Base-by-base conservation (phyloP, 2,797 vertebrate species). In the Notoglanidium macrostoma region DNA sequence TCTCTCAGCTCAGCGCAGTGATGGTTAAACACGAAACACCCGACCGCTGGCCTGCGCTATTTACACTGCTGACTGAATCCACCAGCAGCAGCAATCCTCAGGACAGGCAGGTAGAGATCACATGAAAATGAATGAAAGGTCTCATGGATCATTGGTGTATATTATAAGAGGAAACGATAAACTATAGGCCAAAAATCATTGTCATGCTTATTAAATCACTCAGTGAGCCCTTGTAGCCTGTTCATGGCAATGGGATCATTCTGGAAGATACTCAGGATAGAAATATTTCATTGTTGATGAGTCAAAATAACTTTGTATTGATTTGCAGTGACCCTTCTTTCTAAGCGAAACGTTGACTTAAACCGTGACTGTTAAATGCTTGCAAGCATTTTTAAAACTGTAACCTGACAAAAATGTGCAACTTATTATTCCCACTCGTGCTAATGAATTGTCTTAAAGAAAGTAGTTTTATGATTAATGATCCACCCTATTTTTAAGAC, bases 21-120 rank as follows among this genome's bases (percentile, higher is more conserved):
- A 95, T 98, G 92, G 95, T 98, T 73, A 97, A 96, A 90, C 96
- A 97, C 11, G 97, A 98, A 93, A 96, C 95, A 0, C 95, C 97
- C 3, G 95, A 97, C 70, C 94, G 94, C 88, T 98, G 97, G 97
- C 97, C 97, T 12, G 96, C 97, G 59, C 93, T 98, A 84, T 94
- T 98, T 81, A 92, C 96, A 65, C 94, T 98, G 40, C 96, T 98
- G 68, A 97, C 95, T 73, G 91, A 96, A n/a, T 95, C 96, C 55
- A 97, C 96, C 49, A 96, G 94, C 55, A 97, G 97, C 83, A 85
- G 86, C 54, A 94, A 95, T 86, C 92, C 95, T 57, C 90, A 94
- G 0, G 96, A 97, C 88, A 95, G 95, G 95, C 96, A 96, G 96
- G 97, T 97, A 67, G 11, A 12, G 21, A 17, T 77, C 79, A 83